Evolutionary conservation across 2,113 vertebrate genomes (phyloP).

Genomic region (Amia ocellicauda): DNA sequence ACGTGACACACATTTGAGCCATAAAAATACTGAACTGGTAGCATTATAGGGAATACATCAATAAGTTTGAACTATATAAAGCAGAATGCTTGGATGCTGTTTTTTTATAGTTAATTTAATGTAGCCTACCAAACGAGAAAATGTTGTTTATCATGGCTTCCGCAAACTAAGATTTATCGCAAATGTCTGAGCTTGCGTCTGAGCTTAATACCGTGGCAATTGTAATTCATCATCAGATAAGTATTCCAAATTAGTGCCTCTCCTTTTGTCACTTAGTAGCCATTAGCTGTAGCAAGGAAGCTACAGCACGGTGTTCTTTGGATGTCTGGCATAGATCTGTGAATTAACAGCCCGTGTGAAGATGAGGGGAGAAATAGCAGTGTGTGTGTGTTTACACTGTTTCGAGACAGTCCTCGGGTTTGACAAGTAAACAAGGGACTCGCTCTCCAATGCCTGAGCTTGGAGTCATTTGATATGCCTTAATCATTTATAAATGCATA

Average conservation of each 20-base stretch:
- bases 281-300: conserved; percentile 39
- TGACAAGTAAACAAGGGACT: neutral
- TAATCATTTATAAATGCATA: too few relatives aligned
- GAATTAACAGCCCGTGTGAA: too few relatives aligned
- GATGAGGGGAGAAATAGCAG: conserved; percentile 32
- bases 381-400: conserved; percentile 7
- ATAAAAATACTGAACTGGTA: too few relatives aligned
- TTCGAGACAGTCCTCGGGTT: neutral
- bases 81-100: conserved; percentile 36
- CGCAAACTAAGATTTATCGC: conserved; percentile 55
- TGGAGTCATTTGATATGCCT: neutral
- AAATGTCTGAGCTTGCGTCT: conserved; percentile 32
- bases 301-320: neutral
- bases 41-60: too few relatives aligned
- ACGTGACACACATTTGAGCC: too few relatives aligned
- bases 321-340: too few relatives aligned
- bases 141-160: conserved; percentile 52
- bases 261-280: conserved; percentile 40
- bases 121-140: conserved; percentile 40
- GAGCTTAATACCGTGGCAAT: conserved; percentile 47
- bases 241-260: conserved; percentile 45
- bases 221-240: conserved; percentile 50
- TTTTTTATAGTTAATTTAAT: conserved; percentile 48
- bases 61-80: neutral
- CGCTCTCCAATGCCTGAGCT: neutral